phyloP scores from a whole-genome alignment of 2,888 invertebrate genomes.

The Ptychoptera contaminata region DNA sequence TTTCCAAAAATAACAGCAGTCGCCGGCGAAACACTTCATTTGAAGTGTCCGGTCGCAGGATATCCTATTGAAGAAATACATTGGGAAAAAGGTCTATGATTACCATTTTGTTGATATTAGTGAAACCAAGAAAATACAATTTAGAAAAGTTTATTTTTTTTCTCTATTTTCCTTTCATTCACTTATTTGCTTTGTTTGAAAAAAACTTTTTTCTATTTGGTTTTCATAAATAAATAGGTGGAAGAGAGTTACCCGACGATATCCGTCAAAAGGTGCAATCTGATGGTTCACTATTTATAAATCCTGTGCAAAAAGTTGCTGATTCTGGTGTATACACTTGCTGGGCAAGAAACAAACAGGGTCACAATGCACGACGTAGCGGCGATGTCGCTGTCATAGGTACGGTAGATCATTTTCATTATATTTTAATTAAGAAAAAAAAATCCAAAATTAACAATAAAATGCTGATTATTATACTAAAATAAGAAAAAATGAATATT shows the following conservation, averaged over 20 bases:
- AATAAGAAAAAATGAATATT: no score
- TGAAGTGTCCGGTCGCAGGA: slow-evolving; percentile 70
- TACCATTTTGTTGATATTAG: slow-evolving; percentile 23
- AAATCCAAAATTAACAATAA: neutral
- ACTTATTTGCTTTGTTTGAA: no score
- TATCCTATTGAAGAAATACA: slow-evolving; percentile 66
- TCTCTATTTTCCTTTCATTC: no score
- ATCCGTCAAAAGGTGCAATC: slow-evolving; percentile 56
- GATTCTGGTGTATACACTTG: slow-evolving; percentile 70
- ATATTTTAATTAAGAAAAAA: neutral
- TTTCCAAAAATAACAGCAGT: slow-evolving; percentile 71
- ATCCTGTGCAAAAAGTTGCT: slow-evolving; percentile 55
- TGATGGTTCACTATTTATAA: slow-evolving; percentile 60
- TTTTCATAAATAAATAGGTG: slow-evolving; percentile 26
- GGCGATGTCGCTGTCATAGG: slow-evolving; percentile 65
- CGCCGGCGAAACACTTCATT: slow-evolving; percentile 54
- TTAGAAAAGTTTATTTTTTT: no score
- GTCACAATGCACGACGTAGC: slow-evolving; percentile 53
- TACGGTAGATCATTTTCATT: slow-evolving; percentile 29
- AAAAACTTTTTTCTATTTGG: no score
- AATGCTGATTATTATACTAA: no score
- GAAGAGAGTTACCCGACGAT: slow-evolving; percentile 60
- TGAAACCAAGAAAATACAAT: no score
- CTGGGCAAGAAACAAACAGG: slow-evolving; percentile 62
- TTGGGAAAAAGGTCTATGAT: slow-evolving; percentile 43